These are phyloP conservation scores for Agrotis clavis DNA, from an alignment of 2,888 invertebrate species.

Conservation along the genomic window DNA sequence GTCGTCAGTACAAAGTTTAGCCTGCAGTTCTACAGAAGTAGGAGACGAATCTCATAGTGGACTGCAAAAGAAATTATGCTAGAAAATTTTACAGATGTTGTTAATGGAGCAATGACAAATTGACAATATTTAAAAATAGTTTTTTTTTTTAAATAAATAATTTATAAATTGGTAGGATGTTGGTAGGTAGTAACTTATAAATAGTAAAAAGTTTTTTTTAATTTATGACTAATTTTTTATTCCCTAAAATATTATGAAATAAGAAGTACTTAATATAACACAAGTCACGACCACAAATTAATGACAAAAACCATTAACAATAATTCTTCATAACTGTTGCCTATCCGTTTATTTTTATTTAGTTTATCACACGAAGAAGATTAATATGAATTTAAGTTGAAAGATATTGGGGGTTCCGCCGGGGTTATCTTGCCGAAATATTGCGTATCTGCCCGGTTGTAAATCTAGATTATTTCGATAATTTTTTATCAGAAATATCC, in stretches of 20 bases:
- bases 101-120: too few species aligned
- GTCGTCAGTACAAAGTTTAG: background rate
- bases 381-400: conserved; percentile 42
- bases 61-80: too few species aligned
- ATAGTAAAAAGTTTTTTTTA: too few species aligned
- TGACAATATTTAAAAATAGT: too few species aligned
- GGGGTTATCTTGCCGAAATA: conserved; percentile 38
- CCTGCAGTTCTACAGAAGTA: background rate
- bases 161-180: too few species aligned
- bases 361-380: conserved; percentile 30
- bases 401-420: conserved; percentile 27
- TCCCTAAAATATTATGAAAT: conserved; percentile 19
- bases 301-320: conserved; percentile 10
- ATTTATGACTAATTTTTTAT: too few species aligned
- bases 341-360: conserved; percentile 7
- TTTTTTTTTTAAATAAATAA: too few species aligned
- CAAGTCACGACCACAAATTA: background rate
- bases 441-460: conserved; percentile 35
- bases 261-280: conserved; percentile 9
- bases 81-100: too few species aligned
- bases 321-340: background rate
- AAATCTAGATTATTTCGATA: conserved; percentile 47
- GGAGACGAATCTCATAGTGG: background rate
- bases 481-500: conserved; percentile 48
- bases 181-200: too few species aligned